Evolutionary conservation across 2,113 vertebrate species (phyloP).

Genomic region (Glareola pratincola): DNA sequence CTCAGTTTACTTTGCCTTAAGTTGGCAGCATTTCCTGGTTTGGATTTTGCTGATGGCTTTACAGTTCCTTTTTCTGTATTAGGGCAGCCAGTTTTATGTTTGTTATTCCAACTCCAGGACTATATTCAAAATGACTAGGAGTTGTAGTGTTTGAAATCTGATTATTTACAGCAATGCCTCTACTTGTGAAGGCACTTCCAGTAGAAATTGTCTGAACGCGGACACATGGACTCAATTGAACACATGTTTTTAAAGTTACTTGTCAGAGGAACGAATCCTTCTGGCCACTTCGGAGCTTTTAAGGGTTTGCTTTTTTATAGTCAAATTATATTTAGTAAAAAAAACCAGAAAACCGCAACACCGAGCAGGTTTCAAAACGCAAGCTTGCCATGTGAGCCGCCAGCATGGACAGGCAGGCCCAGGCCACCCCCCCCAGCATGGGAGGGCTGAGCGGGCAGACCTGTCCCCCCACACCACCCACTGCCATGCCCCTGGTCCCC

Average conservation of each 20-base stretch:
- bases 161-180: slow-evolving; percentile 56
- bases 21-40: slow-evolving; percentile 43
- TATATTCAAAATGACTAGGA: slow-evolving; percentile 39
- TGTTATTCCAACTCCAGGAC: slow-evolving; percentile 34
- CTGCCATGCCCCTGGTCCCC: not conserved
- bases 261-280: slow-evolving; percentile 33
- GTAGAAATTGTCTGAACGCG: slow-evolving; percentile 26
- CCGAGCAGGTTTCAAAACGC: not conserved
- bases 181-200: slow-evolving; percentile 22
- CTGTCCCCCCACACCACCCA: not conserved
- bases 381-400: not conserved
- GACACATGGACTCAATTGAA: slow-evolving; percentile 62
- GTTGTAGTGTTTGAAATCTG: slow-evolving; percentile 14
- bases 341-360: not conserved
- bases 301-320: not conserved
- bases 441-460: not conserved
- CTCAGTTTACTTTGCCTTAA: slow-evolving; percentile 52
- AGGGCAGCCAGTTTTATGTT: slow-evolving; percentile 15
- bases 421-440: not conserved
- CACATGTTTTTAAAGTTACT: slow-evolving; percentile 42
- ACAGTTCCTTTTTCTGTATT: slow-evolving; percentile 11
- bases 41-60: slow-evolving; percentile 51
- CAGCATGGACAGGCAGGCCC: not conserved
- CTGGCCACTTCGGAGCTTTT: slow-evolving; percentile 14
- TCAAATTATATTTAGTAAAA: not conserved